A percentile compares a stretch with the other conserved stretches of the same genome.
These are phyloP conservation scores for Zosterops hypoxanthus DNA, from an alignment of 2,113 vertebrate species.

Conservation along the genomic window DNA sequence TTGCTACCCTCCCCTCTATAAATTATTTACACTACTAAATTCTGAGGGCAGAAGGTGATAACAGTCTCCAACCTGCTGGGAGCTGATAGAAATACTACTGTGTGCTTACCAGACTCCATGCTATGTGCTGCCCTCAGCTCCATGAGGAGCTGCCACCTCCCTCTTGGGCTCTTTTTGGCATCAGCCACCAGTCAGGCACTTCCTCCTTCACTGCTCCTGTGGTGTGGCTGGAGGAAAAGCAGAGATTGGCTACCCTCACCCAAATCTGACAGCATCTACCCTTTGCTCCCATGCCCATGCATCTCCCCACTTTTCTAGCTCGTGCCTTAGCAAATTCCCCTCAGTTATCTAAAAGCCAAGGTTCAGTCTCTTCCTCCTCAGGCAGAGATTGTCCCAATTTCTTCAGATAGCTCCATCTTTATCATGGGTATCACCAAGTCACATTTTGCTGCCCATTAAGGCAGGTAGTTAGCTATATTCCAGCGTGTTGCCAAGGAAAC, in stretches of 20 bases:
- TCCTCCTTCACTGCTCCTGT: neutral
- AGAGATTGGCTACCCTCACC: neutral
- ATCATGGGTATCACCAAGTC: neutral
- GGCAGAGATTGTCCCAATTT: neutral
- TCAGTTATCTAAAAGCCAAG: neutral
- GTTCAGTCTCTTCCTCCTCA: neutral
- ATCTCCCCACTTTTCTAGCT: neutral
- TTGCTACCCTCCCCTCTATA: neutral
- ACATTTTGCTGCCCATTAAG: neutral
- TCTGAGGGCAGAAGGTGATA: neutral
- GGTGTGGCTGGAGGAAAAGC: neutral
- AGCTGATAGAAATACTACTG: neutral
- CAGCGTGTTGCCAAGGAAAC: neutral
- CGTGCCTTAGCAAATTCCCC: neutral
- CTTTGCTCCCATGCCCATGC: neutral
- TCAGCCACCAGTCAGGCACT: neutral
- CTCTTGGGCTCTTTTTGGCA: neutral
- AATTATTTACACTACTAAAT: neutral
- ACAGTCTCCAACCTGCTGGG: neutral
- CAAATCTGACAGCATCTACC: neutral
- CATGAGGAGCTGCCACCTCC: neutral
- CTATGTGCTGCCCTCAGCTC: neutral
- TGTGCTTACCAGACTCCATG: neutral
- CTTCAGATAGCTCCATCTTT: neutral
- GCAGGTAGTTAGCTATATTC: neutral